A percentile compares a stretch with the other conserved stretches of the same genome.
Evolutionary conservation across 1,140 invertebrate species (phyloP).

Genomic region (Artemia franciscana): DNA sequence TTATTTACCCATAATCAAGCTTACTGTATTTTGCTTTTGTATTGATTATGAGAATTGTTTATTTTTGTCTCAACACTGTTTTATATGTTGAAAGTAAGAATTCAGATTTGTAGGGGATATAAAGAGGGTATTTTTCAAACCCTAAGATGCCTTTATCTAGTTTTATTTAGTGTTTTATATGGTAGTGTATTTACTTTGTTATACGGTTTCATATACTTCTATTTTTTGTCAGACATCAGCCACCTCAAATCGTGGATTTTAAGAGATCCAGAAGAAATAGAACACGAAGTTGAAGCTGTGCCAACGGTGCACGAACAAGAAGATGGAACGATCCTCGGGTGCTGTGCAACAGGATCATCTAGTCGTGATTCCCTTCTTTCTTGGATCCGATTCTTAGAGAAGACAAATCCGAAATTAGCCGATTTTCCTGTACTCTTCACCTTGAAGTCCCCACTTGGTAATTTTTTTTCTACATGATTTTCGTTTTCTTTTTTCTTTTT

Average conservation of each 20-base stretch:
- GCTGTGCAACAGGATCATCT: conserved; percentile 72
- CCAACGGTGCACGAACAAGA: conserved; percentile 69
- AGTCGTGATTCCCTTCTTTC: conserved; percentile 67
- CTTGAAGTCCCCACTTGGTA: conserved; percentile 23
- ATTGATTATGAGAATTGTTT: too few relatives aligned
- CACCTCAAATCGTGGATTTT: conserved; percentile 15
- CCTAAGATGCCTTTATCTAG: background rate
- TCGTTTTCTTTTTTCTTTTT: too few relatives aligned
- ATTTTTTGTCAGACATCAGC: conserved; percentile 19
- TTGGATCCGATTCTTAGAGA: conserved; percentile 70
- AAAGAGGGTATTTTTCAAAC: too few relatives aligned
- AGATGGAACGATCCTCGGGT: conserved; percentile 55
- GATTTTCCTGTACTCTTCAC: conserved; percentile 57
- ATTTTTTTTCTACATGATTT: background rate
- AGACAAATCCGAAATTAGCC: conserved; percentile 43
- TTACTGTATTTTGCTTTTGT: too few relatives aligned
- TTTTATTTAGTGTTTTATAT: conserved; percentile 9
- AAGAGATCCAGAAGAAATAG: conserved; percentile 16
- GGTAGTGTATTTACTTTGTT: background rate
- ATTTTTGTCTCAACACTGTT: too few relatives aligned
- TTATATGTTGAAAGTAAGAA: too few relatives aligned
- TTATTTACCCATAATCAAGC: too few relatives aligned
- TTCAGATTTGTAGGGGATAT: too few relatives aligned
- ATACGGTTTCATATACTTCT: too few relatives aligned
- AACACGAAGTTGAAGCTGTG: conserved; percentile 12